These are phyloP conservation scores for Athalia cordata DNA, from an alignment of 2,888 invertebrate genomes.

Conservation along the genomic window DNA sequence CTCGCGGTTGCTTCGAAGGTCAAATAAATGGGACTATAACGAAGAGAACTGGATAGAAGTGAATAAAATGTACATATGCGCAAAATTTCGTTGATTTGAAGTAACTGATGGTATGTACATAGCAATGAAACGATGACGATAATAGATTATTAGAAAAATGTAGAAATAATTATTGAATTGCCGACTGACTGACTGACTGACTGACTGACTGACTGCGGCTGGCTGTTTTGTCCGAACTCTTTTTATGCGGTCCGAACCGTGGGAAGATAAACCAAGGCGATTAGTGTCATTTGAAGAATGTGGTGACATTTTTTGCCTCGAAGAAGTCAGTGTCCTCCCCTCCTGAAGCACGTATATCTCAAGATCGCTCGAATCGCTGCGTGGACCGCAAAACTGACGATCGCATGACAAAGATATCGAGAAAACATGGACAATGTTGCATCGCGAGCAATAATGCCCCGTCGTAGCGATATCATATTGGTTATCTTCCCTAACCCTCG, in stretches of 20 bases:
- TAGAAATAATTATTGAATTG: slow-evolving; percentile 71
- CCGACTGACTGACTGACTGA: slow-evolving; percentile 54
- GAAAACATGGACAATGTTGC: slow-evolving; percentile 20
- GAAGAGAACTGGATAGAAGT: not conserved
- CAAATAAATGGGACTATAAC: not conserved
- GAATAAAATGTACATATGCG: not conserved
- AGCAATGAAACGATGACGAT: not conserved
- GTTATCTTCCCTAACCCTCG: not conserved
- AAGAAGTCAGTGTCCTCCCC: slow-evolving; percentile 35
- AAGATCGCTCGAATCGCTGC: not conserved
- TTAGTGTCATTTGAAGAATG: slow-evolving; percentile 73
- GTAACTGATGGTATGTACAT: not conserved
- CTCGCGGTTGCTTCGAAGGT: not conserved
- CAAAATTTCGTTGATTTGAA: not conserved
- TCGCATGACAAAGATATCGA: not conserved
- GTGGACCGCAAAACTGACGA: slow-evolving; percentile 37
- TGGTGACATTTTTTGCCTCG: slow-evolving; percentile 63
- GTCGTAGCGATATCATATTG: not conserved
- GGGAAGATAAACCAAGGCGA: slow-evolving; percentile 73
- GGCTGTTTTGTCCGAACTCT: slow-evolving; percentile 53
- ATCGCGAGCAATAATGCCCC: not conserved
- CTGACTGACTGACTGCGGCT: slow-evolving; percentile 50
- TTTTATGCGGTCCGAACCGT: slow-evolving; percentile 69
- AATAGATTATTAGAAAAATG: slow-evolving; percentile 67
- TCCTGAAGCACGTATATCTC: slow-evolving; percentile 10